Percentiles rank a stretch among this genome's conserved stretches.
These are phyloP conservation scores for Scaptomyza pallida DNA, from an alignment of 1,140 invertebrate genomes.

Conservation along the genomic window DNA sequence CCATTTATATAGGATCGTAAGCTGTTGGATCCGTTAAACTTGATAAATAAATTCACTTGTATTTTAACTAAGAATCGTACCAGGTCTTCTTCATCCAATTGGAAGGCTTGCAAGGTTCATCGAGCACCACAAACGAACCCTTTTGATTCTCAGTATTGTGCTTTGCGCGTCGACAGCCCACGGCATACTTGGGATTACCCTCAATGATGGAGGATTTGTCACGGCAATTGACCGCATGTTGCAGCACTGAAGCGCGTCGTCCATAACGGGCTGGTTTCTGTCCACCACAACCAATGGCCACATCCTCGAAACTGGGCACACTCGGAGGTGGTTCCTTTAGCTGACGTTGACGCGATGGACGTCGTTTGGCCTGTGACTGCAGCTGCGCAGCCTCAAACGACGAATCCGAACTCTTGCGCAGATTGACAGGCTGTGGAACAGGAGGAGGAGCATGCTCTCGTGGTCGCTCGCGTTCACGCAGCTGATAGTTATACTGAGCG, in stretches of 20 bases:
- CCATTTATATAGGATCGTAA: too few species aligned
- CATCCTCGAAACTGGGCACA: constrained; percentile 55
- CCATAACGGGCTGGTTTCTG: constrained; percentile 73
- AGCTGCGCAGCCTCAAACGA: constrained; percentile 42
- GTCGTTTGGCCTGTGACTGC: constrained; percentile 51
- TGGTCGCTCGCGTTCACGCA: constrained; percentile 62
- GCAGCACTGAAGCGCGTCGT: constrained; percentile 67
- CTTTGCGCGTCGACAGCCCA: constrained; percentile 54
- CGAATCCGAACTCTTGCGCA: constrained; percentile 65
- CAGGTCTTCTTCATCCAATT: constrained; percentile 83
- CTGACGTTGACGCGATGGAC: constrained; percentile 54
- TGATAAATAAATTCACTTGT: constrained; percentile 21
- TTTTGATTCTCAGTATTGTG: constrained; percentile 45
- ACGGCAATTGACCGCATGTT: constrained; percentile 66
- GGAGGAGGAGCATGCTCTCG: constrained; percentile 18
- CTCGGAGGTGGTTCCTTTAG: constrained; percentile 35
- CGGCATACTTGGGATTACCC: constrained; percentile 77
- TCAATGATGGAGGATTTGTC: constrained; percentile 76
- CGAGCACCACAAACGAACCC: constrained; percentile 73
- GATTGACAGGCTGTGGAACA: constrained; percentile 13
- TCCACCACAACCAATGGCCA: constrained; percentile 30
- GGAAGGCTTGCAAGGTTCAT: constrained; percentile 75
- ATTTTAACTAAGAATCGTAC: constrained; percentile 69
- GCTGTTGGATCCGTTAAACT: too few species aligned
- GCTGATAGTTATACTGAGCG: constrained; percentile 75